Percentiles rank a stretch among this genome's conserved stretches.
phyloP scores from a whole-genome alignment of 2,888 invertebrate genomes.

The Mycalesis mineus region DNA sequence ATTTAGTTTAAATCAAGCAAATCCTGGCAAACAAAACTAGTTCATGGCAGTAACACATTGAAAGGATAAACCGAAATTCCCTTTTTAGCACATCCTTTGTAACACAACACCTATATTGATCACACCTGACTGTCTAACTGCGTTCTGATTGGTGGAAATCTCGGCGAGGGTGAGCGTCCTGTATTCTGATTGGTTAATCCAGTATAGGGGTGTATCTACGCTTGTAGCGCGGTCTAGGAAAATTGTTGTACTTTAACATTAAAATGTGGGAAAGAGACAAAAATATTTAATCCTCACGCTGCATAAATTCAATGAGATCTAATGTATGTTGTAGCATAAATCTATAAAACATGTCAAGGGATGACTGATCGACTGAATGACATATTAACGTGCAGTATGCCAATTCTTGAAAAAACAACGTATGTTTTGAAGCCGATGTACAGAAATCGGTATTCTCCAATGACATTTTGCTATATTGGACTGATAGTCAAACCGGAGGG shows the following conservation, averaged over 20 bases:
- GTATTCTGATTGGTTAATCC: conserved; percentile 44
- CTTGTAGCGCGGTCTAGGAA: not conserved
- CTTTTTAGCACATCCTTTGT: conserved; percentile 32
- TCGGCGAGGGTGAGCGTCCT: conserved; percentile 48
- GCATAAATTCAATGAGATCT: too few species aligned
- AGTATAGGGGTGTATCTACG: conserved; percentile 47
- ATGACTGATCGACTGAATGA: too few species aligned
- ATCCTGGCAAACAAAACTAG: too few species aligned
- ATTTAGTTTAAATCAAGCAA: too few species aligned
- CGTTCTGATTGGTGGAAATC: conserved; percentile 46
- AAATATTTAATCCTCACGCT: not conserved
- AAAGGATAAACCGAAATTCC: conserved; percentile 13
- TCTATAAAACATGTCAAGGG: not conserved
- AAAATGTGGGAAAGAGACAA: conserved; percentile 9
- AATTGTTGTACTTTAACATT: not conserved
- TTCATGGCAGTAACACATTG: not conserved
- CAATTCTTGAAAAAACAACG: too few species aligned
- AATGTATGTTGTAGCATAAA: not conserved
- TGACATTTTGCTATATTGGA: too few species aligned
- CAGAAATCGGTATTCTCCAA: too few species aligned
- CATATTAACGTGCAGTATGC: too few species aligned
- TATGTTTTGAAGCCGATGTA: too few species aligned
- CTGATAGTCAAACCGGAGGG: too few species aligned
- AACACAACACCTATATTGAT: conserved; percentile 47
- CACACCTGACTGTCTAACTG: conserved; percentile 50